Evolutionary conservation across 2,113 vertebrate genomes (phyloP).

Genomic region (Atractosteus spatula): DNA sequence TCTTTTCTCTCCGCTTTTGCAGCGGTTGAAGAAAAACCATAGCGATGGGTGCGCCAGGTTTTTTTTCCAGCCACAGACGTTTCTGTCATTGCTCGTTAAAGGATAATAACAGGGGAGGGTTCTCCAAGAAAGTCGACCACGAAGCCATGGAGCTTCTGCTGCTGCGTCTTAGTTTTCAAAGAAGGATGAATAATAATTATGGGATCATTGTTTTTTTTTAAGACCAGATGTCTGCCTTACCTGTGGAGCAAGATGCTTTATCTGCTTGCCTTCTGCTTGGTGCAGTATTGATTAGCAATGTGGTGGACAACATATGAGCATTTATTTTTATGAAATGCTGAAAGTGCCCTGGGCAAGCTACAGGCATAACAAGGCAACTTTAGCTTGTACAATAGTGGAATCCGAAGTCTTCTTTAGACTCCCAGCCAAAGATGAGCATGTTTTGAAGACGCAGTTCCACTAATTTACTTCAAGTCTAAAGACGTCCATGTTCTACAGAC

Average conservation of each 20-base stretch:
- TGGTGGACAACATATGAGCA: neutral
- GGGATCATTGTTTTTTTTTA: neutral
- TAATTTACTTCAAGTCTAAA: neutral
- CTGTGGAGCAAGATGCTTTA: neutral
- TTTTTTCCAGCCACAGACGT: constrained; percentile 34
- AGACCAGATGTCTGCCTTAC: neutral
- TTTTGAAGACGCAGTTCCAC: neutral
- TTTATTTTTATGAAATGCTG: neutral
- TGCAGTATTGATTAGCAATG: neutral
- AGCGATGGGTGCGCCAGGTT: constrained; percentile 50
- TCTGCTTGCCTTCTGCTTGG: neutral
- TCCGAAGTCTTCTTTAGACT: neutral
- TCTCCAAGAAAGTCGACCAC: constrained; percentile 47
- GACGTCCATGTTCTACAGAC: neutral
- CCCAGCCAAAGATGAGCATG: constrained; percentile 5
- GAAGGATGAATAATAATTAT: neutral
- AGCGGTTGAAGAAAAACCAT: constrained; percentile 34
- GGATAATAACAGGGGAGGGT: constrained; percentile 62
- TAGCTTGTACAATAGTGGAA: neutral
- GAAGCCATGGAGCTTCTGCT: constrained; percentile 49
- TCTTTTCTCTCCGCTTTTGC: constrained; percentile 21
- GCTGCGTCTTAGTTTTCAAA: constrained; percentile 33
- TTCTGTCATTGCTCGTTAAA: constrained; percentile 58
- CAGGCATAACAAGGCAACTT: neutral
- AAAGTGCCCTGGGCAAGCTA: neutral